These are phyloP conservation scores for Pycnomerus fuliginosus DNA, from an alignment of 2,888 invertebrate genomes.

Conservation along the genomic window DNA sequence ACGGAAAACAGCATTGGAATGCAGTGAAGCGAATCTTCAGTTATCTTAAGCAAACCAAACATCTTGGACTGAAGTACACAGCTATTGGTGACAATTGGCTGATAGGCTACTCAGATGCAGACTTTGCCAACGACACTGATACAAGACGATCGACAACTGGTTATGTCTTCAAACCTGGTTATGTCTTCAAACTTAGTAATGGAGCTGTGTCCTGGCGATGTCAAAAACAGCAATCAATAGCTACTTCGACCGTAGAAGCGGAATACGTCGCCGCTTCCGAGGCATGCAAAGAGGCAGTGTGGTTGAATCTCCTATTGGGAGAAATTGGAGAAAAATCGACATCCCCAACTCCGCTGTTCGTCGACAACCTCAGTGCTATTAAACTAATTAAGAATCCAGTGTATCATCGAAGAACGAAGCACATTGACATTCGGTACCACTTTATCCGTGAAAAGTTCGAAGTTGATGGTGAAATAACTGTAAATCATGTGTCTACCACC, in stretches of 20 bases:
- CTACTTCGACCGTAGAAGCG: constrained; percentile 33
- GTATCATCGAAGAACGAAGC: constrained; percentile 28
- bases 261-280: constrained; percentile 39
- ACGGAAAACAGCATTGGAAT: constrained; percentile 2
- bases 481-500: too few species aligned
- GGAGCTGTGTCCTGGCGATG: constrained; percentile 4
- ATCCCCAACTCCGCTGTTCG: background rate
- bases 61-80: constrained; percentile 2
- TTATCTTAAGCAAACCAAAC: constrained; percentile 9
- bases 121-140: background rate
- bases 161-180: constrained; percentile 3
- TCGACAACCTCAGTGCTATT: constrained; percentile 29
- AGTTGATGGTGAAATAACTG: background rate
- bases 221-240: background rate
- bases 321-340: constrained; percentile 12
- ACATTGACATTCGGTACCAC: constrained; percentile 24
- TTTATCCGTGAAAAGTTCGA: background rate
- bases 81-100: background rate
- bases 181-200: background rate
- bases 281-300: constrained; percentile 24
- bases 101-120: constrained; percentile 1
- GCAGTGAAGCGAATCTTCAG: constrained; percentile 19
- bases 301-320: constrained; percentile 18
- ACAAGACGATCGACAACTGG: constrained; percentile 1
- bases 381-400: constrained; percentile 30